Base-by-base conservation (phyloP, 2,888 invertebrate species). In the Cordilura impudica region DNA sequence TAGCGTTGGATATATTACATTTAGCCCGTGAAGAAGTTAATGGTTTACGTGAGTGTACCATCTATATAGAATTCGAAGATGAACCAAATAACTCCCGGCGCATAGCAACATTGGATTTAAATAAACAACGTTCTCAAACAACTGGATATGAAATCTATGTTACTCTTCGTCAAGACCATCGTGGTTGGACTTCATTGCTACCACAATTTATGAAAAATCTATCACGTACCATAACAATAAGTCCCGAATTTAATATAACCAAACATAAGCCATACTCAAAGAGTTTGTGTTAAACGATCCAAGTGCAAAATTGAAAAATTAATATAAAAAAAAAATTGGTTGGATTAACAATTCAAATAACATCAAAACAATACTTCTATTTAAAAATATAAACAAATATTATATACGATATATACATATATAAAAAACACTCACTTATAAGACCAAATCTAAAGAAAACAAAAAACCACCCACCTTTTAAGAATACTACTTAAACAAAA, bases 161-260 rank as follows among this genome's bases (percentile, higher is more conserved):
- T 45, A 87, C 87, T 6, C 81, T 87, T 81, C 86, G 87, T n/a
- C 87, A 87, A 83, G 87, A 87, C 81, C 87, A 88, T 83, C 85
- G 87, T 72, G 87, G 87, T 83, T 87, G 87, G 87, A 84, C 87
- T 76, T 85, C 87, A 0, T 80, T 87, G 71, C 54, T 87, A 85
- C 87, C 87, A 26, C 88, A 88, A 78, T 87, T 87, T 83, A 87
- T 87, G 87, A 87, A 87, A 78, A 87, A 84, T 23, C 61, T 87
- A 82, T 87, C 87, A 56, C 87, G 88, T 81, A 87, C 87, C 73
- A 88, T 88, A 54, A 87, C 87, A 71, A 88, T 87, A 82, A 88
- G 88, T 81, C 88, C 87, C 6, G 88, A 87, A 81, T 87, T 87
- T 60, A 88, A 86, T 77, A 87, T 87, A 6, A 88, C 87, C 74